Evolutionary conservation across 2,888 invertebrate genomes (phyloP).

Genomic region (Diaphora mendica): DNA sequence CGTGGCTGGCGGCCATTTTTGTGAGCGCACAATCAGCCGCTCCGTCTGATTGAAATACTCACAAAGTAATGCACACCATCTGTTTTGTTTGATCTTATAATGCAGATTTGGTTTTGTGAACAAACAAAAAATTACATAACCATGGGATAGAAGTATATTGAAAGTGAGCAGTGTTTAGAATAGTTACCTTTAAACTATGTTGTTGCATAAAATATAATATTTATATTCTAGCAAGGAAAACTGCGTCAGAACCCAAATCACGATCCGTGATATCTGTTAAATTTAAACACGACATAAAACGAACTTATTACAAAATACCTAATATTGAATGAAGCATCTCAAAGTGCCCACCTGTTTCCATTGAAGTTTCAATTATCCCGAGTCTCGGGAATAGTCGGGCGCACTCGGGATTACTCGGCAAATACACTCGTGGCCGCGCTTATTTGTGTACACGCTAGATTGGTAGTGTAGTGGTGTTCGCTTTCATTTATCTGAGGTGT

Average conservation of each 20-base stretch:
- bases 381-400: constrained; percentile 39
- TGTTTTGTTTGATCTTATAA: constrained; percentile 11
- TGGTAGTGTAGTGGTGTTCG: constrained; percentile 36
- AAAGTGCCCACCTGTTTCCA: constrained; percentile 66
- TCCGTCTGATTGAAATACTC: constrained; percentile 58
- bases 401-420: constrained; percentile 44
- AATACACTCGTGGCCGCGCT: constrained; percentile 41
- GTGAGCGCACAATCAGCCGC: constrained; percentile 54
- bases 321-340: constrained; percentile 18
- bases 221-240: neutral
- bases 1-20: constrained; percentile 83
- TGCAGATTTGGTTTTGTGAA: neutral
- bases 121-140: neutral
- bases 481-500: constrained; percentile 7
- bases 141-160: neutral
- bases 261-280: neutral
- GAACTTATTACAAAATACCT: neutral
- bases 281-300: neutral
- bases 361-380: constrained; percentile 72
- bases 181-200: no score
- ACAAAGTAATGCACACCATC: constrained; percentile 23
- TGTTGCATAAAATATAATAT: no score
- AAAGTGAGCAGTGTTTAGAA: neutral
- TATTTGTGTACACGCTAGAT: constrained; percentile 41
- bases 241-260: neutral